These are phyloP conservation scores for Loris lydekkerianus DNA, from an alignment of 2,797 vertebrate genomes.

Conservation along the genomic window DNA sequence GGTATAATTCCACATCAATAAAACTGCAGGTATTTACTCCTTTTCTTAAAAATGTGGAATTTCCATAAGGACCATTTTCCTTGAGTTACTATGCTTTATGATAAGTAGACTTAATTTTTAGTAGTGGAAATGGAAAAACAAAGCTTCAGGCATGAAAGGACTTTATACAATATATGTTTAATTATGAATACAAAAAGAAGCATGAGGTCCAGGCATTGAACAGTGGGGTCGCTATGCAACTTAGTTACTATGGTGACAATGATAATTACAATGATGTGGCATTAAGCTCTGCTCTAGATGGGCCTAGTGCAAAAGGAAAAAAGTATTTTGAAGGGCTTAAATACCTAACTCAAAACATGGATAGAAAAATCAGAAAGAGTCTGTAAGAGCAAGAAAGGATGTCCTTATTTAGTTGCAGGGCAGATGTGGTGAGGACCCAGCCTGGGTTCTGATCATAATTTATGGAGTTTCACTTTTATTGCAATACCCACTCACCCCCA, in stretches of 20 bases:
- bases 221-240: not conserved
- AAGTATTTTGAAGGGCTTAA: not conserved
- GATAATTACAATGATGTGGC: not conserved
- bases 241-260: not conserved
- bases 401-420: not conserved
- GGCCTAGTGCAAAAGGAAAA: not conserved
- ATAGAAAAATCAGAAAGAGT: not conserved
- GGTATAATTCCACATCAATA: not conserved
- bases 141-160: not conserved
- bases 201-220: not conserved
- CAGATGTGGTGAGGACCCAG: not conserved
- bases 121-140: slow-evolving; percentile 32
- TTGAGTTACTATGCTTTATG: not conserved
- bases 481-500: not conserved
- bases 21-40: not conserved
- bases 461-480: not conserved
- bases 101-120: slow-evolving; percentile 34
- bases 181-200: not conserved
- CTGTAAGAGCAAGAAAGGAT: not conserved
- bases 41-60: not conserved
- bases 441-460: not conserved
- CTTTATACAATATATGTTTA: not conserved
- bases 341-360: not conserved
- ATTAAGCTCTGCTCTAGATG: not conserved
- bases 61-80: slow-evolving; percentile 21